Evolutionary conservation across 2,113 vertebrate genomes (phyloP), one percentile per base, ranked within the genome.

Genomic region (Pleuronectes platessa): DNA sequence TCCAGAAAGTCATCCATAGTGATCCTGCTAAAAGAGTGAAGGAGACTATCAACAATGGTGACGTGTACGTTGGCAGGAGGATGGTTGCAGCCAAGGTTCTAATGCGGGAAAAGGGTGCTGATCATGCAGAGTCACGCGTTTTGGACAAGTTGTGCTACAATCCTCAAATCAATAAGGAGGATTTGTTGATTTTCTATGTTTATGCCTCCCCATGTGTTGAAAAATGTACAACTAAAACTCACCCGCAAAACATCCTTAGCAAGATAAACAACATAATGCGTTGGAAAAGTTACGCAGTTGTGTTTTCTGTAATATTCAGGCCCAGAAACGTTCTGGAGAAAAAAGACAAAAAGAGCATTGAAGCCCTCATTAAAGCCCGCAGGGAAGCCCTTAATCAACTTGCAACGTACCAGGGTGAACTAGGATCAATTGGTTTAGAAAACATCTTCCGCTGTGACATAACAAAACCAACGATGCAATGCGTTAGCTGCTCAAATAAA

Each of bases 111-210:
- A 35, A 35, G 4, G 61, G 26, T 27, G 26, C 26, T 27, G 26
- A 15, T 18, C 82, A 69, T 3, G 76, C 82, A 7, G 77, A 84
- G 26, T n/a, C 58, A 2, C 24, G 58, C 15, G 58, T 60, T n/a
- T 15, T 15, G 6, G 3, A 17, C n/a, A 13, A 59, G 0, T 55
- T 76, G 17, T 0, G 23, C 0, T 21, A 0, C 0, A 21, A 3
- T 35, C 31, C 31, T 35, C 31, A 1, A 6, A 0, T 0, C 2
- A 21, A 8, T 5, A 2, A 12, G 0, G 0, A n/a, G 3, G 68
- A 84, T 12, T 31, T 64, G 15, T 40, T 83, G 65, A 9, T 83
- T 47, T 69, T 83, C n/a, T 83, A 83, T 11, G 0, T 51, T 20
- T 27, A 4, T 7, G 35, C 0, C 15, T 74, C 81, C 35, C 54